phyloP scores from a whole-genome alignment of 2,113 vertebrate genomes.

The Ciconia maguari region DNA sequence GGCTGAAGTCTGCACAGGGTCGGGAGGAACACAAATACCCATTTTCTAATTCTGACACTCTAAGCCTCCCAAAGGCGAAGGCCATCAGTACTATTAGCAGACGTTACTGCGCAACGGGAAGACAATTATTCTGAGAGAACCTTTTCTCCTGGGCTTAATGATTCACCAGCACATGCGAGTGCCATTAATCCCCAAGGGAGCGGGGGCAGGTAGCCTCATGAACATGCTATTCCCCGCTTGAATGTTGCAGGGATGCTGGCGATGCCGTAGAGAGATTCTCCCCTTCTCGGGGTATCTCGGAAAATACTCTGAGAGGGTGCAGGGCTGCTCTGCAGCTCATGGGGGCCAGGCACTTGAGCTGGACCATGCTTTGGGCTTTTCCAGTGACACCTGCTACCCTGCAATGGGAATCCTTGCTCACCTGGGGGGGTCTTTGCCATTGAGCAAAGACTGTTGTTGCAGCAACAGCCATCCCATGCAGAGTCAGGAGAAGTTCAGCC shows the following conservation, averaged over 20 bases:
- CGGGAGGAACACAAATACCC: background rate
- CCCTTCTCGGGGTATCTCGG: background rate
- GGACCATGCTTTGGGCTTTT: background rate
- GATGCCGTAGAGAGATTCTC: background rate
- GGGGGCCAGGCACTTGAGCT: background rate
- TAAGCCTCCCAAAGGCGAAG: background rate
- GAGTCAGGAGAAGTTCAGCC: background rate
- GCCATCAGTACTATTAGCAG: background rate
- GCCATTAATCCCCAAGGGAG: background rate
- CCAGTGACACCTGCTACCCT: background rate
- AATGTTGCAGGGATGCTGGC: accelerated
- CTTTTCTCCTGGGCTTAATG: background rate
- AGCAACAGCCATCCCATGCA: background rate
- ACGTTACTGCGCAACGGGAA: background rate
- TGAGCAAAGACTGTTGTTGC: background rate
- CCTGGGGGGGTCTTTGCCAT: background rate
- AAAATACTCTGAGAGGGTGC: background rate
- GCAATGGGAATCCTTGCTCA: background rate
- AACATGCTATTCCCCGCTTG: accelerated
- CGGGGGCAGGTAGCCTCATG: background rate
- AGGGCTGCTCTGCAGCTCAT: background rate
- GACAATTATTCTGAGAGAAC: background rate
- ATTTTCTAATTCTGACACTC: background rate
- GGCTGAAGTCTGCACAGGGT: background rate
- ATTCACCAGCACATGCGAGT: background rate